Conservation (phyloP, 2,888 invertebrate genomes). For the Tanytarsus gracilentus region DNA sequence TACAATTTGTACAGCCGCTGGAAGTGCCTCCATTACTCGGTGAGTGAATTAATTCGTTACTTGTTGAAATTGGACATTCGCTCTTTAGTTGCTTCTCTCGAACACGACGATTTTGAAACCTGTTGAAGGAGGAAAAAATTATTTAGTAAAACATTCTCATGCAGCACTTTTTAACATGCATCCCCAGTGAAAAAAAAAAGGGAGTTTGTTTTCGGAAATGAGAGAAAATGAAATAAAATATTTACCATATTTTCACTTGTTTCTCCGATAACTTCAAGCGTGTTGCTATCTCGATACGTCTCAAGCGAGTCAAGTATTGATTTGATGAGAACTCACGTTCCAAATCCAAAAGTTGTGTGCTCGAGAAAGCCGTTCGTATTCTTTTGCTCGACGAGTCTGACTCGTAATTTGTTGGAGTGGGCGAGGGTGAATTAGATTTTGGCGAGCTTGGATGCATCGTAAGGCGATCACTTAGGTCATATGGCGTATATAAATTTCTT, state of each 20-base stretch:
- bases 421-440: slow-evolving; percentile 27
- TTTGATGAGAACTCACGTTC: slow-evolving; percentile 83
- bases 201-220: not conserved
- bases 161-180: not conserved
- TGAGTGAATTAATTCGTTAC: slow-evolving; percentile 18
- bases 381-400: slow-evolving; percentile 63
- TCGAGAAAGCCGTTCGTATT: slow-evolving; percentile 88
- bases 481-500: slow-evolving; percentile 16
- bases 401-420: slow-evolving; percentile 30
- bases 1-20: slow-evolving; percentile 14
- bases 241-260: slow-evolving; percentile 81
- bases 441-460: slow-evolving; percentile 14
- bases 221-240: not conserved
- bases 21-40: not conserved
- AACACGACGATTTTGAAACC: slow-evolving; percentile 85
- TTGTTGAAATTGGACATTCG: slow-evolving; percentile 47
- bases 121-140: not conserved
- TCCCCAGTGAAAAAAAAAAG: not conserved
- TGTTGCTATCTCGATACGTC: slow-evolving; percentile 89
- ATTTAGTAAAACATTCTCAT: too few relatives aligned
- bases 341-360: slow-evolving; percentile 75
- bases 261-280: slow-evolving; percentile 81
- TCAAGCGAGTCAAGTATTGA: slow-evolving; percentile 80
- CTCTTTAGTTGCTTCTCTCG: slow-evolving; percentile 91
- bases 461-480: slow-evolving; percentile 13